A percentile compares a stretch with the other conserved stretches of the same genome.
Evolutionary conservation across 2,797 vertebrate genomes (phyloP).

Genomic region (Jordanella pulchra): DNA sequence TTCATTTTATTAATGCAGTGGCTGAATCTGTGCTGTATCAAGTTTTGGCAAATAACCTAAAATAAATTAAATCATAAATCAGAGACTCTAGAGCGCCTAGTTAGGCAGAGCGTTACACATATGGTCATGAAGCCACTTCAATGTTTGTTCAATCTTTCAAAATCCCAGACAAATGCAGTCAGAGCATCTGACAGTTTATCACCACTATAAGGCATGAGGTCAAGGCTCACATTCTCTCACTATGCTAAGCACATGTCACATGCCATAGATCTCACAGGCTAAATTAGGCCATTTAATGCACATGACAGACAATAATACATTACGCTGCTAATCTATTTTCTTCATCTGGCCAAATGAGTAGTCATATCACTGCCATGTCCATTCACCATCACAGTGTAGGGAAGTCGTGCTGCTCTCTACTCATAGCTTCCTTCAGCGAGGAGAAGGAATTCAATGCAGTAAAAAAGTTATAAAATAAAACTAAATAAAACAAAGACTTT

Average conservation of each 20-base stretch:
- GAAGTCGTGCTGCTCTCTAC: slow-evolving; percentile 32
- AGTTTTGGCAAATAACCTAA: neutral
- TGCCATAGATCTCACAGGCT: slow-evolving; percentile 14
- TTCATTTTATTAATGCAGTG: neutral
- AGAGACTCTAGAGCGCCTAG: neutral
- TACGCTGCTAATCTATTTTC: slow-evolving; percentile 32
- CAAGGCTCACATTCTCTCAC: slow-evolving; percentile 3
- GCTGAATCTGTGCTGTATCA: neutral
- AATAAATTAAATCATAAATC: neutral
- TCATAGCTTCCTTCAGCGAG: slow-evolving; percentile 21
- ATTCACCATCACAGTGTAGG: slow-evolving; percentile 35
- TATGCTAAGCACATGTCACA: slow-evolving; percentile 14
- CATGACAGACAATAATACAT: slow-evolving; percentile 40
- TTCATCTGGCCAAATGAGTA: slow-evolving; percentile 50
- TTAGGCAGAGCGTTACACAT: neutral
- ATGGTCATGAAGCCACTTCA: neutral
- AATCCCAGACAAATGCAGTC: neutral
- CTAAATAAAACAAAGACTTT: slow-evolving; percentile 45
- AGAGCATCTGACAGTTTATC: slow-evolving; percentile 17
- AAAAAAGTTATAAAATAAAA: slow-evolving; percentile 63
- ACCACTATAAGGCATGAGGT: slow-evolving; percentile 19
- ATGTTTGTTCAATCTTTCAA: neutral
- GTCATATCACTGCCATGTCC: slow-evolving; percentile 50
- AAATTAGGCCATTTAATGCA: slow-evolving; percentile 16
- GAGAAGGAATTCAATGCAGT: slow-evolving; percentile 43